Evolutionary conservation across 2,797 vertebrate species (phyloP).

Genomic region (Pagetopsis macropterus): DNA sequence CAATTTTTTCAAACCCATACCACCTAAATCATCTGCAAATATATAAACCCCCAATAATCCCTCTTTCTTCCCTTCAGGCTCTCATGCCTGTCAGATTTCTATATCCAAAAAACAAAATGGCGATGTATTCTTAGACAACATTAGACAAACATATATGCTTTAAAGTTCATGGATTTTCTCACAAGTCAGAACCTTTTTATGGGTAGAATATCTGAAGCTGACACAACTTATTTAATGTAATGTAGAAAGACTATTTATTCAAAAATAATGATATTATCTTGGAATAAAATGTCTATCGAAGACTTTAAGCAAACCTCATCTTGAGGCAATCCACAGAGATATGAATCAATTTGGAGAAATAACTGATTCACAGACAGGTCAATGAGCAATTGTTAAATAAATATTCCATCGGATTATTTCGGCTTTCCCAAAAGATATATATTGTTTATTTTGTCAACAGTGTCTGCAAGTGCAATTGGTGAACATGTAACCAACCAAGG

Average conservation of each 20-base stretch:
- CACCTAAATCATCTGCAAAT: neutral
- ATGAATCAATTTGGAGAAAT: no score
- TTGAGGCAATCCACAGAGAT: no score
- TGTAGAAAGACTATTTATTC: no score
- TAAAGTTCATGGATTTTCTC: conserved; percentile 4
- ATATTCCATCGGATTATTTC: no score
- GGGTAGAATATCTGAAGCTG: neutral
- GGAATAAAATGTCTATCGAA: no score
- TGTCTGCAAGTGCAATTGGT: neutral
- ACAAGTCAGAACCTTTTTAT: neutral
- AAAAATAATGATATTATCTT: neutral
- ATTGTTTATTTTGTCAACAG: no score
- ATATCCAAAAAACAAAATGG: conserved; percentile 7
- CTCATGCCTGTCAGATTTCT: conserved; percentile 34
- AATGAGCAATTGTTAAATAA: no score
- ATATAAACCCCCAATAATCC: conserved; percentile 19
- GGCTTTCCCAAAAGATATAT: no score
- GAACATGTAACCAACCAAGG: neutral
- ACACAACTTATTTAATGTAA: neutral
- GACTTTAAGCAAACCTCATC: no score
- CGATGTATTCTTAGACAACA: conserved; percentile 19
- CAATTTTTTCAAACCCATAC: conserved; percentile 5
- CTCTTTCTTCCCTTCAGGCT: conserved; percentile 1
- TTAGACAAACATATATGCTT: conserved; percentile 14
- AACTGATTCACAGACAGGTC: no score